phyloP scores from a whole-genome alignment of 1,140 invertebrate genomes.

The Myzus persicae region DNA sequence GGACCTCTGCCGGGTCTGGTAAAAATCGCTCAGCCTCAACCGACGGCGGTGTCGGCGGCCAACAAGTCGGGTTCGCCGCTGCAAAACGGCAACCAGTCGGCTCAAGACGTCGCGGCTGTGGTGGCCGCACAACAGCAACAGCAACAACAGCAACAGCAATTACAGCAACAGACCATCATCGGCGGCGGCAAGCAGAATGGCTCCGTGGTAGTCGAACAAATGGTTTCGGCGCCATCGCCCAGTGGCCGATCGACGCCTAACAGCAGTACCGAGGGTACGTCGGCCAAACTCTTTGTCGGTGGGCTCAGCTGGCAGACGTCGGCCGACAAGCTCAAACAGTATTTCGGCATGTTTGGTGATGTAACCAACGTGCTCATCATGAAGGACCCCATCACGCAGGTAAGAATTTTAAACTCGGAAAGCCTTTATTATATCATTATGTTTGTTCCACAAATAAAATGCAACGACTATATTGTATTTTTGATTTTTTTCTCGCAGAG shows the following conservation, averaged over 20 bases:
- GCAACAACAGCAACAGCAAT: conserved; percentile 2
- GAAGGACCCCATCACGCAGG: conserved; percentile 93
- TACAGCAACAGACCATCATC: conserved; percentile 18
- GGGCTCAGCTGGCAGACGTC: conserved; percentile 91
- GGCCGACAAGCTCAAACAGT: conserved; percentile 86
- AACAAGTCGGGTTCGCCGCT: conserved; percentile 53
- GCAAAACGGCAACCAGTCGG: conserved; percentile 57
- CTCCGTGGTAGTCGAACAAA: conserved; percentile 52
- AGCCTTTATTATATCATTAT: too few species aligned
- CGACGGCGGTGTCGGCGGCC: background rate
- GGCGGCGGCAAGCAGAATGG: conserved; percentile 55
- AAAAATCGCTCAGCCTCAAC: conserved; percentile 54
- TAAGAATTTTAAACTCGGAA: conserved; percentile 64
- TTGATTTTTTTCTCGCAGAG: conserved; percentile 72
- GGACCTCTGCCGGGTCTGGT: conserved; percentile 29
- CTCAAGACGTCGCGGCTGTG: conserved; percentile 50
- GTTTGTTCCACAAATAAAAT: background rate
- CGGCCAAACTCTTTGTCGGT: conserved; percentile 89
- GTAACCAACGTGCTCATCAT: conserved; percentile 93
- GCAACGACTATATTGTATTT: background rate
- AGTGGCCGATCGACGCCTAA: conserved; percentile 64
- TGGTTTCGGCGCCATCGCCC: conserved; percentile 63
- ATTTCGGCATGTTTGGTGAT: conserved; percentile 89
- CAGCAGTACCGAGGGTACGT: conserved; percentile 71
- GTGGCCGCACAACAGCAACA: conserved; percentile 48